Percentiles rank a stretch among this genome's conserved stretches.
Conservation (phyloP, 2,888 invertebrate species). For the Mellilla xanthometata region DNA sequence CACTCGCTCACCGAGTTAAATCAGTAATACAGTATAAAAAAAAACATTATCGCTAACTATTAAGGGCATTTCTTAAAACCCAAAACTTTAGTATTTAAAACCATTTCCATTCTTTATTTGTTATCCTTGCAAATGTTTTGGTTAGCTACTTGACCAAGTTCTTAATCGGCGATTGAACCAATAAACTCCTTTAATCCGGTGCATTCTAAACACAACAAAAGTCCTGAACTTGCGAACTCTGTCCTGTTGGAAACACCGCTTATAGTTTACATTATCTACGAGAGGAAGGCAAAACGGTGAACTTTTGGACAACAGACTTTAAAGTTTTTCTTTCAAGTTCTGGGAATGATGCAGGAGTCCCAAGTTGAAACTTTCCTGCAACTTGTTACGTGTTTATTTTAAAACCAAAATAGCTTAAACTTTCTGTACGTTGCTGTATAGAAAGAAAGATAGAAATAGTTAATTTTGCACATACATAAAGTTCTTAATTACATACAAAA, state of each 20-base stretch:
- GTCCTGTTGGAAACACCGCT: constrained; percentile 4
- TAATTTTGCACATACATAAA: too few species aligned
- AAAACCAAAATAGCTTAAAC: not conserved
- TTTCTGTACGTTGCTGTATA: too few species aligned
- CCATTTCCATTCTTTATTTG: too few species aligned
- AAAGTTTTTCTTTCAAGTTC: constrained; percentile 22
- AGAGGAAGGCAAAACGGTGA: constrained; percentile 19
- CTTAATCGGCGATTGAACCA: not conserved
- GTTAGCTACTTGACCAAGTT: too few species aligned
- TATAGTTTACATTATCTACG: constrained; percentile 26
- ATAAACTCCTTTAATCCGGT: not conserved
- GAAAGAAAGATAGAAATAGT: too few species aligned
- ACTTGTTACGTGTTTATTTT: not conserved
- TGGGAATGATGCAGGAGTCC: constrained; percentile 4
- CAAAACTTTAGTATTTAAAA: too few species aligned
- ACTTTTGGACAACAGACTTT: constrained; percentile 22
- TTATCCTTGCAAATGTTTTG: too few species aligned
- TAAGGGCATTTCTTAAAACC: too few species aligned
- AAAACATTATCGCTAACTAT: too few species aligned
- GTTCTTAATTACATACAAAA: too few species aligned
- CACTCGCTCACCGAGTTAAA: too few species aligned
- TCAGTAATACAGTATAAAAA: too few species aligned
- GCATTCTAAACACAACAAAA: constrained; percentile 10
- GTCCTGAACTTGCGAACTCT: constrained; percentile 18
- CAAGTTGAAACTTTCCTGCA: not conserved